A percentile compares a stretch with the other conserved stretches of the same genome.
phyloP scores from a whole-genome alignment of 2,113 vertebrate genomes.

The Pipa parva region DNA sequence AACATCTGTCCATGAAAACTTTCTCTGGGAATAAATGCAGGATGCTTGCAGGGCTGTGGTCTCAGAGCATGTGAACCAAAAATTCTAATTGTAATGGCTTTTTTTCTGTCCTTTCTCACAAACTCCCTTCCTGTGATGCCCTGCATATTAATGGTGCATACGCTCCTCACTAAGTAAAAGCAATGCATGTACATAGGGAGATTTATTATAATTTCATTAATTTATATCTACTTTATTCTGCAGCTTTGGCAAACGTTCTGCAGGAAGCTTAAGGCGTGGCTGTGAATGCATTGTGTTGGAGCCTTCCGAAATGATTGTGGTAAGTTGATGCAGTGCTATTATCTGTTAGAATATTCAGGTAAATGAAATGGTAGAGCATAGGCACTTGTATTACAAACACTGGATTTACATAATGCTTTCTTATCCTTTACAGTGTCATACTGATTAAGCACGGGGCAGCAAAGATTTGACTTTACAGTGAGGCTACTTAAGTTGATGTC shows the following conservation, averaged over 20 bases:
- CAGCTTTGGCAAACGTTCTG: slow-evolving; percentile 95
- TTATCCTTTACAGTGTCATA: too few relatives aligned
- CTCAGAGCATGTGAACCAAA: slow-evolving; percentile 18
- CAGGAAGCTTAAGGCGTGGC: slow-evolving; percentile 91
- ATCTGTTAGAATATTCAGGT: background rate
- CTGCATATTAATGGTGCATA: slow-evolving; percentile 12
- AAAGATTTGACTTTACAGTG: too few relatives aligned
- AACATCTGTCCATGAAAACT: slow-evolving; percentile 23
- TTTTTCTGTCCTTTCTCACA: background rate
- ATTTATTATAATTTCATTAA: slow-evolving; percentile 28
- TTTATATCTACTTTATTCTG: slow-evolving; percentile 38
- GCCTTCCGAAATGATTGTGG: slow-evolving; percentile 99
- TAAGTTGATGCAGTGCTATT: slow-evolving; percentile 58
- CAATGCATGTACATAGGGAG: slow-evolving; percentile 26
- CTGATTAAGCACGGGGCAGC: too few relatives aligned
- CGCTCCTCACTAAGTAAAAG: slow-evolving; percentile 25
- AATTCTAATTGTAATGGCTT: background rate
- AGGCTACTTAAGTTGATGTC: too few relatives aligned
- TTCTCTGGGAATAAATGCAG: slow-evolving; percentile 31
- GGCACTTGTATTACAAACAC: too few relatives aligned
- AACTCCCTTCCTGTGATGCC: background rate
- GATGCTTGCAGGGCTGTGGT: slow-evolving; percentile 26
- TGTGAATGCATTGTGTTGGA: slow-evolving; percentile 99
- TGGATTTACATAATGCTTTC: too few relatives aligned
- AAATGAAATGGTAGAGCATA: too few relatives aligned